A percentile compares a stretch with the other conserved stretches of the same genome.
phyloP scores from a whole-genome alignment of 1,140 invertebrate species.

The Formica exsecta region DNA sequence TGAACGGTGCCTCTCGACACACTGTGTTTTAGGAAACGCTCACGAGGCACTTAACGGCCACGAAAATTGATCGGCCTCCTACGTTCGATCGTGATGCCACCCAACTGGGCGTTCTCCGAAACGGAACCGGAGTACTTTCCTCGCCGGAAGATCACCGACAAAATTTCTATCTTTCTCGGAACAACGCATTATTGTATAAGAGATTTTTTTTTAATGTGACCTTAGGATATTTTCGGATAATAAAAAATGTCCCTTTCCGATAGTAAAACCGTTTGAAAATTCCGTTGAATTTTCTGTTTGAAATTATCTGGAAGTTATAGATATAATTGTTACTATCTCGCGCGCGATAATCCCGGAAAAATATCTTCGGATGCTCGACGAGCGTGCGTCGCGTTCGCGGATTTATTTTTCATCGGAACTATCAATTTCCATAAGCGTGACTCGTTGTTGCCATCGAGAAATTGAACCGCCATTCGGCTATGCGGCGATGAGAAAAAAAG shows the following conservation, averaged over 20 bases:
- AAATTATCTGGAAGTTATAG: conserved; percentile 1
- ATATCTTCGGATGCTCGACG: too few species aligned
- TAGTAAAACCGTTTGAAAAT: too few species aligned
- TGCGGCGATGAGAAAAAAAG: neutral
- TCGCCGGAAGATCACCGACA: neutral
- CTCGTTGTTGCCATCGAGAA: conserved; percentile 55
- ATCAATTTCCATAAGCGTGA: conserved; percentile 67
- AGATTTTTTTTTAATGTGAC: too few species aligned
- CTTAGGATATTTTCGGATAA: too few species aligned
- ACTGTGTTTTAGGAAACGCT: conserved; percentile 76
- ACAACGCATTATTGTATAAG: neutral
- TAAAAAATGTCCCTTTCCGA: too few species aligned
- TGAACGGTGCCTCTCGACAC: conserved; percentile 76
- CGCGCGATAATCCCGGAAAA: neutral
- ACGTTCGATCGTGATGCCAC: conserved; percentile 17
- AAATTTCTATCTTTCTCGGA: conserved; percentile 18
- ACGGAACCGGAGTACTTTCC: conserved; percentile 5
- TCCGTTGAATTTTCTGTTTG: too few species aligned
- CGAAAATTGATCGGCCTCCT: conserved; percentile 77
- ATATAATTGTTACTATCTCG: neutral
- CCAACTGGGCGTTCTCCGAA: conserved; percentile 24
- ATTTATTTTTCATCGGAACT: conserved; percentile 70
- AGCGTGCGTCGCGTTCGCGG: neutral
- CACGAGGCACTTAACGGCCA: conserved; percentile 67
- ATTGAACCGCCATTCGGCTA: conserved; percentile 54